A percentile compares a stretch with the other conserved stretches of the same genome.
phyloP scores from a whole-genome alignment of 37 sponge, comb jelly and placozoan genomes.

The Amphimedon queenslandica region DNA sequence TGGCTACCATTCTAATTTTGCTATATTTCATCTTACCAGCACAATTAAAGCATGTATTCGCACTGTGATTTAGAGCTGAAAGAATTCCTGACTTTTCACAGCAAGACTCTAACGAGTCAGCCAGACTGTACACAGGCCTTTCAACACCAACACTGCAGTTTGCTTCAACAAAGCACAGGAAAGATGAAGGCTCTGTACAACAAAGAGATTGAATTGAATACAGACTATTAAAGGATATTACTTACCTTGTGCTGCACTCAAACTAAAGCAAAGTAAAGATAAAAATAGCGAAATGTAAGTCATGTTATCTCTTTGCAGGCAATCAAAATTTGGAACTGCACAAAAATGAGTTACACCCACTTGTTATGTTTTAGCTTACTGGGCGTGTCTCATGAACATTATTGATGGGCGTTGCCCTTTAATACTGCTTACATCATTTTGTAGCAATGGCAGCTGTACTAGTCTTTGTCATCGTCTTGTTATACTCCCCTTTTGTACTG shows the following conservation, averaged over 20 bases:
- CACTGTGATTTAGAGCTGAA: neutral
- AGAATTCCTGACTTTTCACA: neutral
- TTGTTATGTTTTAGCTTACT: no score
- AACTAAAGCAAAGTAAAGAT: neutral
- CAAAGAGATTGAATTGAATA: no score
- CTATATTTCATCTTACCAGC: neutral
- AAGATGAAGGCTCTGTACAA: neutral
- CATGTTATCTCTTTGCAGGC: no score
- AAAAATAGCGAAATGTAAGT: neutral
- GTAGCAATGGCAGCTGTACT: no score
- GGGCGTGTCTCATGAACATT: no score
- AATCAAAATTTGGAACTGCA: no score
- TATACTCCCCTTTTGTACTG: no score
- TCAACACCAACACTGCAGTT: neutral
- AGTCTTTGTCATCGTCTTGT: no score
- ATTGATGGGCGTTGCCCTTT: no score
- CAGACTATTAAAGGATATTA: no score
- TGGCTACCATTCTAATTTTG: neutral
- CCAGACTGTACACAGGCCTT: slow-evolving; percentile 9
- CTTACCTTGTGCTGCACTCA: neutral
- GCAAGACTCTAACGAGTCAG: neutral
- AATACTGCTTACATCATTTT: no score
- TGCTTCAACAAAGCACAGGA: neutral
- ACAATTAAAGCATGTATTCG: neutral
- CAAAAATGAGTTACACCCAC: no score